Evolutionary conservation across 2,797 vertebrate genomes (phyloP), one percentile per base, ranked within the genome.

Genomic region (Urocyon cinereoargenteus): DNA sequence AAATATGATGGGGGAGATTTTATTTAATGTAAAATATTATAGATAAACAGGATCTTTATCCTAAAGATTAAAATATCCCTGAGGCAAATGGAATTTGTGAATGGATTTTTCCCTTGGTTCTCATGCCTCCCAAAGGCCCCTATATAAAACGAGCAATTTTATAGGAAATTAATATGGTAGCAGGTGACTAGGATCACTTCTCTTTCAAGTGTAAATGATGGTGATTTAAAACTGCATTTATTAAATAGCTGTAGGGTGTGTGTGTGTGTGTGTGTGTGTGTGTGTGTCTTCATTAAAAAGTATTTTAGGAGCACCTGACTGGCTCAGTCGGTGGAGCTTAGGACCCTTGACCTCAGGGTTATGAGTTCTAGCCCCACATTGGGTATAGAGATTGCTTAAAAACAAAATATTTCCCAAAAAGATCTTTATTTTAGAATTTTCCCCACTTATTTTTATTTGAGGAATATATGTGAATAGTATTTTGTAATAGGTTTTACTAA

Each of bases 401-500:
- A 75, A 28, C 45, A 75, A 49, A 75, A 18, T 26, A 68, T 10
- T 68, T 34, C 12, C 49, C 18, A 2, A 28, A 49, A 45, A 26
- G n/a, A 28, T 49, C 49, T 75, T 75, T 49, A 28, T 75, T 49
- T 75, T 75, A 49, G 15, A 62, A 22, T 66, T 77, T 86, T 88
- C 72, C 12, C 26, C 21, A 68, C 40, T 68, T 93, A n/a, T 16
- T 45, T 83, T 26, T 55, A 59, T 61, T 77, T 90, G 77, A 95
- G 19, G 13, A 45, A 31, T 34, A 45, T 22, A 11, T 12, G 8
- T 9, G 7, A 68, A 53, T 49, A 28, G 7, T 79, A 53, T 72
- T 91, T 81, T 45, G 0, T 78, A 86, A 81, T 86, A 40, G 13
- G 15, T 82, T 93, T 90, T 97, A 82, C 51, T 62, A 57, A 73